Evolutionary conservation across 2,113 vertebrate species (phyloP), one percentile per base, ranked within the genome.

Genomic region (Sialia sialis): DNA sequence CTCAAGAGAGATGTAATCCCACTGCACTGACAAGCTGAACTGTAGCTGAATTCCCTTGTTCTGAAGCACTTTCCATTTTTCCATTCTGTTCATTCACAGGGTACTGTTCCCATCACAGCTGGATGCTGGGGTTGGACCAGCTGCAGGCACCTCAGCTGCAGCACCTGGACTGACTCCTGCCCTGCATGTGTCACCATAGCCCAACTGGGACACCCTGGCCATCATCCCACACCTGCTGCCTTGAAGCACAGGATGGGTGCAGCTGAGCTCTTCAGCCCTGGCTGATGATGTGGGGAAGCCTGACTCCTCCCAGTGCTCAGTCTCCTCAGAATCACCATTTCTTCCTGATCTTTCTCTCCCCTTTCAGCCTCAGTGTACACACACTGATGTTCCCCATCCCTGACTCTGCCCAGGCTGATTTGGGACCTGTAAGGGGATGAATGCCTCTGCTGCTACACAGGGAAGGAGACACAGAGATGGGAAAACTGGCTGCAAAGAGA

Each of bases 61-160:
- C 62, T 84, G 56, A 79, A 75, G 16, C 36, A 26, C 38, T 76
- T 84, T 41, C 29, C 3, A 3, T 29, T 51, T 49, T 43, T 38
- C 30, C 11, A 8, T 43, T 87, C 32, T 0, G 0, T 75, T 70
- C 0, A 0, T 49, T 77, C 29, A 29, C 7, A 10, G 0, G 1
- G 2, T 20, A 17, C 55, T 60, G 17, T 43, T 64, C 52, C 39
- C 58, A 49, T 34, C 43, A 27, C 0, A 0, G 7, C 2, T 1
- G 4, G 9, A 2, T 74, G 22, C 19, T 81, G 41, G 9, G 22
- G 12, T 14, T 77, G 51, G 27, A 56, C 56, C 44, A 18, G 6
- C 20, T 60, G 20, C 64, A 84, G 29, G 11, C 10, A 48, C 34
- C 23, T 43, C 26, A 68, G 2, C 34, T 73, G 54, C 48, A 54